phyloP scores from a whole-genome alignment of 2,113 vertebrate genomes.

The Piprites chloris region DNA sequence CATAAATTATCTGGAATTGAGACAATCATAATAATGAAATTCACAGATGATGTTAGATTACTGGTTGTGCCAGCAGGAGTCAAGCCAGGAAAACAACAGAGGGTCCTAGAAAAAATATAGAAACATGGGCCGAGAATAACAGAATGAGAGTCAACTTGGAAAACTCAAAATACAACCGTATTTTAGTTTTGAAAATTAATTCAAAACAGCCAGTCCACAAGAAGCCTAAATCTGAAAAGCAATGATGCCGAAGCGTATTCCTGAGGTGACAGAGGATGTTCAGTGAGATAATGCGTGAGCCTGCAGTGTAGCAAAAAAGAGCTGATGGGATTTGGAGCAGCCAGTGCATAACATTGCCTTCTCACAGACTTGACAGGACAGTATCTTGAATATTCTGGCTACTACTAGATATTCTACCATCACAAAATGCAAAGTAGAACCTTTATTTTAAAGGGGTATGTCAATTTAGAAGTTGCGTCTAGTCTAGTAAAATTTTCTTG shows the following conservation, averaged over 20 bases:
- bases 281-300: not conserved
- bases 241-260: not conserved
- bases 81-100: not conserved
- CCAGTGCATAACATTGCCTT: not conserved
- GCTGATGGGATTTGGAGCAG: not conserved
- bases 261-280: not conserved
- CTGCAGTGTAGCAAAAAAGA: not conserved
- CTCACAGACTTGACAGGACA: not conserved
- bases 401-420: not conserved
- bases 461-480: not conserved
- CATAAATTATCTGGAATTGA: not conserved
- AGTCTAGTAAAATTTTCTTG: not conserved
- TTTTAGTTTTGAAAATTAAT: conserved; percentile 29
- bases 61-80: not conserved
- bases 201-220: not conserved
- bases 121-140: not conserved
- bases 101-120: conserved; percentile 7
- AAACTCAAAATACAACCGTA: conserved; percentile 22
- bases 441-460: not conserved
- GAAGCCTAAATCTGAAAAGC: not conserved
- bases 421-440: not conserved
- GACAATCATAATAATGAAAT: not conserved
- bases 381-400: not conserved
- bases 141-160: conserved; percentile 16
- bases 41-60: conserved; percentile 1